phyloP scores from a whole-genome alignment of 1,140 invertebrate species.

The Dreissena polymorpha region DNA sequence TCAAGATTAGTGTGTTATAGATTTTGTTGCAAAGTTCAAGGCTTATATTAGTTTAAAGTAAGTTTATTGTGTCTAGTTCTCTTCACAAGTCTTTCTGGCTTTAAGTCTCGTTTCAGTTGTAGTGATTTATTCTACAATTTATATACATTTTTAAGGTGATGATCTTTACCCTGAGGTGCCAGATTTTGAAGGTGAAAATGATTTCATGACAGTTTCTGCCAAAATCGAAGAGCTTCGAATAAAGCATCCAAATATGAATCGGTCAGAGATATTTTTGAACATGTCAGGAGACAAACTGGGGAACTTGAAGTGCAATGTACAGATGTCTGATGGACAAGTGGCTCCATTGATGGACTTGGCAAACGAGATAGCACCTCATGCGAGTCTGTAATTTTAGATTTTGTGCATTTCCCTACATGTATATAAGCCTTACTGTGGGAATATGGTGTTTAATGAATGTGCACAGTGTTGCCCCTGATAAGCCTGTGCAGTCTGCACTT shows the following conservation, averaged over 20 bases:
- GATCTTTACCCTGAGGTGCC: slow-evolving; percentile 64
- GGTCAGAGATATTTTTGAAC: slow-evolving; percentile 23
- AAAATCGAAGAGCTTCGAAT: slow-evolving; percentile 47
- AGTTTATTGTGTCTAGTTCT: too few species aligned
- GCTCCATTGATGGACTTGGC: slow-evolving; percentile 30
- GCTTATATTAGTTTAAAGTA: too few species aligned
- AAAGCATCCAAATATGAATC: slow-evolving; percentile 50
- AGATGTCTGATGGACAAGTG: slow-evolving; percentile 47
- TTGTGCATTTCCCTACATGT: too few species aligned
- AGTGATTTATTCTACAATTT: too few species aligned
- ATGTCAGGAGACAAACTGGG: background rate
- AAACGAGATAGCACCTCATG: slow-evolving; percentile 12
- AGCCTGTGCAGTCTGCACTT: too few species aligned
- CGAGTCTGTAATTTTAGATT: slow-evolving; percentile 30
- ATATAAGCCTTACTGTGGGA: too few species aligned
- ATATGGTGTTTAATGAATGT: too few species aligned
- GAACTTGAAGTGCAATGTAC: slow-evolving; percentile 44
- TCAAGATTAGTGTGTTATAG: too few species aligned
- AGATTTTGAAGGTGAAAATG: slow-evolving; percentile 52
- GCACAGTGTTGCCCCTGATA: too few species aligned
- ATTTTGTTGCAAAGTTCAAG: too few species aligned
- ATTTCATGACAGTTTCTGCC: background rate
- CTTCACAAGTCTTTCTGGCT: too few species aligned
- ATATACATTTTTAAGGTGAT: slow-evolving; percentile 59
- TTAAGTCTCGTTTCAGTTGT: too few species aligned